Conservation (phyloP, 92 coral and sea anemone species). For the Meandrina meandrites region DNA sequence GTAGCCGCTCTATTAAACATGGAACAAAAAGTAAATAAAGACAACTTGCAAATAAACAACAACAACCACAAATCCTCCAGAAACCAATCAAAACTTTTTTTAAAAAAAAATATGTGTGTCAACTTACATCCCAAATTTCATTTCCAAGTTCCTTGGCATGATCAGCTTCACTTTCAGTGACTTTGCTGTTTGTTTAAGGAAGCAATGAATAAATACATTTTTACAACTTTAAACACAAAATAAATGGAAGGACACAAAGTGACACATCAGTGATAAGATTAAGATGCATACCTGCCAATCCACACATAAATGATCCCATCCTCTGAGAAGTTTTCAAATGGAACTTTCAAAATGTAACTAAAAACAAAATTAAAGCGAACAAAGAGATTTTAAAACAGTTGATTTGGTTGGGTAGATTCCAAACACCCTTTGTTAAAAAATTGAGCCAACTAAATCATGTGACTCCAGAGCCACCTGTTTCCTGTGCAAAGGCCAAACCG, state of each 20-base stretch:
- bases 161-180: conserved; percentile 82
- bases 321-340: conserved; percentile 95
- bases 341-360: conserved; percentile 97
- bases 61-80: neutral
- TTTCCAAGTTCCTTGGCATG: conserved; percentile 96
- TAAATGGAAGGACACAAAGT: neutral
- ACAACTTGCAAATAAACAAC: neutral
- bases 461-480: neutral
- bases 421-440: too few relatives aligned
- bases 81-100: too few relatives aligned
- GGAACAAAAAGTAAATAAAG: neutral
- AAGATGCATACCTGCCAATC: conserved; percentile 87
- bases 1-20: conserved; percentile 74
- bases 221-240: neutral
- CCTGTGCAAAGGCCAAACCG: too few relatives aligned
- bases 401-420: too few relatives aligned
- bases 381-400: too few relatives aligned
- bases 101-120: too few relatives aligned
- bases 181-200: conserved; percentile 65
- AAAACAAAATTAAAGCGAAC: neutral
- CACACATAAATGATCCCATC: conserved; percentile 98
- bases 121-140: conserved; percentile 99
- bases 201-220: neutral
- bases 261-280: neutral
- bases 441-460: too few relatives aligned